Base-by-base conservation (phyloP, 2,888 invertebrate species). In the Drosophila pseudotakahashii region DNA sequence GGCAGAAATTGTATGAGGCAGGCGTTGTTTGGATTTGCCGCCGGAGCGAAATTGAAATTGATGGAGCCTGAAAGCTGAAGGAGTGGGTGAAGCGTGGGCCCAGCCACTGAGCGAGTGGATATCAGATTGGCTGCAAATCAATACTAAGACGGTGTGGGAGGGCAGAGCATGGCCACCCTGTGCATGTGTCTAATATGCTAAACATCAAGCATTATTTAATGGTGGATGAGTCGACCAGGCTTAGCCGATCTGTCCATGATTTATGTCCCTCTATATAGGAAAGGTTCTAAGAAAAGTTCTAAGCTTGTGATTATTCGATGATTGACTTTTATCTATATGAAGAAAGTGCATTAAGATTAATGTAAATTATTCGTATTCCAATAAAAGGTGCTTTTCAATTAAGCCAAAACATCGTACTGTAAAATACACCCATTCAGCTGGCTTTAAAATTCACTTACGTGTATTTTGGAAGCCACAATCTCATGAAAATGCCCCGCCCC, bases 31-130 rank as follows among this genome's bases (percentile, higher is more conserved):
- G 71, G 86, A 67, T 82, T 82, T 82, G 82, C 68, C 73, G 76
- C 73, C 73, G 67, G 73, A 88, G 80, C 88, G 84, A 90, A 91
- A 90, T 90, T 90, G 89, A 91, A 90, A 91, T 91, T 91, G 91
- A 89, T 90, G 90, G 87, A 84, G 85, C 77, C 85, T 75, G 81
- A 75, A 71, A 71, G 70, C 54, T 63, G 73, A 61, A 61, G 32
- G 69, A 62, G 42, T 61, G 2, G 19, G 19, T 19, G 2, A 19
- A 19, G 19, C 3, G 19, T 19, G 45, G 39, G 23, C 41, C 41
- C 36, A 37, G 23, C 39, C 13, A 45, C 44, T 47, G 69, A 36
- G 58, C 42, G 69, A 58, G 69, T 59, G 51, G 57, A 42, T 58
- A 64, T 45, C 55, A 57, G 42, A 57, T 52, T 63, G 70, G 68